Conservation (phyloP, 2,888 invertebrate genomes). For the Psylliodes chrysocephalus region DNA sequence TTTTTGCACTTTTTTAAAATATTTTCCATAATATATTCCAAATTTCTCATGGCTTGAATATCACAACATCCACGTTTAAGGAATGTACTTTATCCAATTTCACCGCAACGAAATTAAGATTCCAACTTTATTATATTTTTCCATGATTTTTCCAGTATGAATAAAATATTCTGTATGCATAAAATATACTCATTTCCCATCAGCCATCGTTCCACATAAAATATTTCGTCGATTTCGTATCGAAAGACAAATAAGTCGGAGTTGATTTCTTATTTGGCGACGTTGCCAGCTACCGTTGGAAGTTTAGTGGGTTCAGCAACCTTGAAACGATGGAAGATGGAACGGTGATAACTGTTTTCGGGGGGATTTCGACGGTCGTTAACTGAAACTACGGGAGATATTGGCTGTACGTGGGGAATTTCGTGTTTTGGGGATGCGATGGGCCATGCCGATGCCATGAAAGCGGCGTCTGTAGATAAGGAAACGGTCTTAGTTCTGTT, state of each 20-base stretch:
- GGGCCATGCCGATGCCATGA: background rate
- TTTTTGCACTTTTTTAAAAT: too few species aligned
- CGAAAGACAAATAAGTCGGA: background rate
- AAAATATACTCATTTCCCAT: too few species aligned
- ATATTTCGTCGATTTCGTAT: too few species aligned
- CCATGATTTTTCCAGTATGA: too few species aligned
- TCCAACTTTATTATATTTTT: too few species aligned
- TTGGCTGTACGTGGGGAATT: conserved; percentile 10
- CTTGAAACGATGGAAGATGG: conserved; percentile 33
- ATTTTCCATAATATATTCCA: too few species aligned
- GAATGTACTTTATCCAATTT: too few species aligned
- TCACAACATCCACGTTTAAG: too few species aligned
- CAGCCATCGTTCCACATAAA: too few species aligned
- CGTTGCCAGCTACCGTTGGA: background rate
- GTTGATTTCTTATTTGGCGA: background rate
- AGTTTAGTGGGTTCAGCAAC: conserved; percentile 26
- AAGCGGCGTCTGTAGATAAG: conserved; percentile 12
- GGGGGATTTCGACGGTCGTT: conserved; percentile 35
- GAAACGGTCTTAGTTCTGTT: conserved; percentile 3
- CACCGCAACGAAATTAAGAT: too few species aligned
- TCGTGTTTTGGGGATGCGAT: background rate
- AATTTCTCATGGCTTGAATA: too few species aligned
- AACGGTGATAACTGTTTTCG: conserved; percentile 34
- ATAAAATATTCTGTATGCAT: too few species aligned
- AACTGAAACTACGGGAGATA: conserved; percentile 32